Base-by-base conservation (phyloP, 2,888 invertebrate species). In the Archips xylosteana region DNA sequence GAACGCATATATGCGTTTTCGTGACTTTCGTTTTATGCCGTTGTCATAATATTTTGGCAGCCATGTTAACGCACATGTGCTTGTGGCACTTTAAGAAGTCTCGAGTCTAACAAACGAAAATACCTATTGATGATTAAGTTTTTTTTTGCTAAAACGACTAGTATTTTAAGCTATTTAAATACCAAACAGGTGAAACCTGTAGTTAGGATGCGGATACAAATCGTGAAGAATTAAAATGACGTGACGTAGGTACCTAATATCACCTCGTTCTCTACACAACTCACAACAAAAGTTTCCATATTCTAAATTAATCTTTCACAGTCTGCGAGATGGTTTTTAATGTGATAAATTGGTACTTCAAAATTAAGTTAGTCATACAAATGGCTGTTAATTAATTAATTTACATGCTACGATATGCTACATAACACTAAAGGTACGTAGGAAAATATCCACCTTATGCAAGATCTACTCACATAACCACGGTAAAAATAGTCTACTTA, bases 391-490 rank as follows among this genome's bases (percentile, higher is more conserved):
- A 12, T 10, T 67, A 9, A 66, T 59, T 47, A 59, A 42, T 45
- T 15, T 9, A 51, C 15, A 15, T 8, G 4, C 15, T 13, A 15
- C 15, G 32, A 59, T 23, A 36, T 23, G 42, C 66, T 57, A 57
- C 47, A 70, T 64, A 64, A 64, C 54, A 23, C 3, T 54, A 9
- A n/a, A 6, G 39, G 4, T 39, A 39, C 5, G 47, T 13, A 70
- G 64, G 42, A 47, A 61, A 66, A 45, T 60, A 2, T 49, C 8
- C 51, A 6, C 8, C 60, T 71, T 71, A 66, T 51, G 71, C 66
- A 71, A 71, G 60, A 36, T 1, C 23, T 34, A 64, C 8, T 2
- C 47, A 10, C 39, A 51, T 66, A 60, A 71, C 42, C n/a, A 15
- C 15, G 34, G 32, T 13, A 36, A 59, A 65, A 65, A 59, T 59